phyloP scores from a whole-genome alignment of 2,797 vertebrate genomes.

The Gallirallus australis region DNA sequence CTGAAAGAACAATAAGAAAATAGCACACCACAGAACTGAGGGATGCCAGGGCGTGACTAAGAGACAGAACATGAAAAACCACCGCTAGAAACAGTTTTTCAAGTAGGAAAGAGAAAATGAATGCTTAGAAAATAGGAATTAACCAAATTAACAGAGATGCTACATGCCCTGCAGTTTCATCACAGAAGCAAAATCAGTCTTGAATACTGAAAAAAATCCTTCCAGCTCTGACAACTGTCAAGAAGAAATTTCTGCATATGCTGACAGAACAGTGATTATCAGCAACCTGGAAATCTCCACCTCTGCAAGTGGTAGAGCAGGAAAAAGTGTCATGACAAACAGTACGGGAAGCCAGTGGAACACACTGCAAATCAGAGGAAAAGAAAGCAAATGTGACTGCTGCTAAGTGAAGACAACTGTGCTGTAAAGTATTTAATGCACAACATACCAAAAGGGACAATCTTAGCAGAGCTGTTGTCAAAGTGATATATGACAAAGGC shows the following conservation, averaged over 20 bases:
- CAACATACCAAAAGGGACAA: neutral
- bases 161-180: neutral
- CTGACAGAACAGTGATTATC: neutral
- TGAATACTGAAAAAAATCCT: neutral
- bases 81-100: neutral
- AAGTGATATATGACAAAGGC: constrained; percentile 7
- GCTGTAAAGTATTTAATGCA: constrained; percentile 23
- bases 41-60: neutral
- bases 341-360: neutral
- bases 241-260: neutral
- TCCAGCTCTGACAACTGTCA: neutral
- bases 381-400: constrained; percentile 18
- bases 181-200: neutral
- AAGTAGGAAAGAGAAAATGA: neutral
- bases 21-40: neutral
- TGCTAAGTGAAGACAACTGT: constrained; percentile 33
- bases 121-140: neutral
- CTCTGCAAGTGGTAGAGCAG: neutral
- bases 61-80: neutral
- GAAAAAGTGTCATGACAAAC: neutral
- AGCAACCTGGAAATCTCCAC: neutral
- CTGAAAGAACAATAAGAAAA: neutral
- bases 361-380: neutral
- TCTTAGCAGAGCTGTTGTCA: constrained; percentile 5
- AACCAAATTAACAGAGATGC: neutral